Base-by-base conservation (phyloP, 2,888 invertebrate species). In the Heliothis peltigera region DNA sequence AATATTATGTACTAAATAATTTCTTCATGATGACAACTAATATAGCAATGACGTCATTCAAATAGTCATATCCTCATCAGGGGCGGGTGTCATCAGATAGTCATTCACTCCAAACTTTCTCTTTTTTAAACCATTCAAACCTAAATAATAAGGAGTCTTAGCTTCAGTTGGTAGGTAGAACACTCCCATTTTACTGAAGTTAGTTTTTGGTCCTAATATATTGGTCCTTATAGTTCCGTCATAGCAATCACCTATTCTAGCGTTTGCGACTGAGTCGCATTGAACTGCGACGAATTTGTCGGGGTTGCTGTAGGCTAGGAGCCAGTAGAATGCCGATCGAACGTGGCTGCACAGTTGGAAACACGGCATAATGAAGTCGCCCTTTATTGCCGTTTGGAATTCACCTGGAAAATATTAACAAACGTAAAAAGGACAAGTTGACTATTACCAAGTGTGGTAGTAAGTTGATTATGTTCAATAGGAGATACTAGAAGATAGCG, bases 331-430 rank as follows among this genome's bases (percentile, higher is more conserved):
- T 0, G 87, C 91, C 0, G 94, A 79, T 2, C 92, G 87, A 0
- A 92, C 78, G 75, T 94, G 94, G 58, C 93, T 93, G 85, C 94
- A 94, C 2, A 93, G 72, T 51, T 87, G 84, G 65, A 94, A 88
- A 73, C 94, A 94, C 0, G 94, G 93, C 46, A 94, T 80, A 47
- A 94, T 84, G 80, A 93, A 91, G 60, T 85, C 80, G 1, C 86
- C 84, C 4, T 73, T 72, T 75, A 92, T 86, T 0, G 89, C 80
- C 15, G 90, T 87, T 73, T 94, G 94, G 76, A 81, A 93, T 84
- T 94, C 94, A 62, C 94, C 94, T 94, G 84, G 1, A 82, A 83
- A 25, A 59, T 44, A 58, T 35, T 0, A n/a, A 1, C 7, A 19
- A 64, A 47, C 28, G 28, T 8, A 10, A 15, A 35, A 35, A 25